Conservation (phyloP, 2,888 invertebrate genomes). For the Drosophila cognata region DNA sequence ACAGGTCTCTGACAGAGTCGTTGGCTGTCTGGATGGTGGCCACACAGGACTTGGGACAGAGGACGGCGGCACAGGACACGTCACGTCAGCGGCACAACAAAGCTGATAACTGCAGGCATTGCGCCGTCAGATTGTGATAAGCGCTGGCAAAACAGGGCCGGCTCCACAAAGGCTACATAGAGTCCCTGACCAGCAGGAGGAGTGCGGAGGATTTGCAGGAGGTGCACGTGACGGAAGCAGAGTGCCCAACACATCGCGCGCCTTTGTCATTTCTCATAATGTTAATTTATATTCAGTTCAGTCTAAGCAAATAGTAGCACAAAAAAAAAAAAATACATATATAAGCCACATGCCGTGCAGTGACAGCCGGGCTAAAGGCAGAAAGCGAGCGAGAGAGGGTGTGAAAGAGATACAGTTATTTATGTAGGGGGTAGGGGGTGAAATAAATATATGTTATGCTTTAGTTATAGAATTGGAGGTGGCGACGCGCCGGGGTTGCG, state of each 20-base stretch:
- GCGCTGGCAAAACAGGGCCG: slow-evolving; percentile 34
- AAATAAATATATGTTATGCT: slow-evolving; percentile 1
- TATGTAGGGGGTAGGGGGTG: not conserved
- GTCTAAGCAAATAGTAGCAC: slow-evolving; percentile 71
- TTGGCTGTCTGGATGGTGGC: slow-evolving; percentile 33
- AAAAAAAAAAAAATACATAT: slow-evolving; percentile 56
- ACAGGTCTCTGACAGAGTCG: slow-evolving; percentile 38
- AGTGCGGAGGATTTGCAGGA: not conserved
- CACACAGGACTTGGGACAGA: slow-evolving; percentile 14
- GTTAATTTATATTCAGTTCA: slow-evolving; percentile 80
- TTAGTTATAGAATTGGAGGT: slow-evolving; percentile 58
- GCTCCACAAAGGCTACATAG: slow-evolving; percentile 12
- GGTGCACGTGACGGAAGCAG: slow-evolving; percentile 30
- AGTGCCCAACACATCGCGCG: slow-evolving; percentile 58
- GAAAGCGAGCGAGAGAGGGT: slow-evolving; percentile 1
- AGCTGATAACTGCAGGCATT: slow-evolving; percentile 64
- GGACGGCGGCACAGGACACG: slow-evolving; percentile 46
- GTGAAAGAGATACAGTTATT: not conserved
- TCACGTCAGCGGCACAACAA: slow-evolving; percentile 65
- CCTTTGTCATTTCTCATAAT: slow-evolving; percentile 78
- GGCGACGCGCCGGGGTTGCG: slow-evolving; percentile 70
- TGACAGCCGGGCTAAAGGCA: slow-evolving; percentile 23
- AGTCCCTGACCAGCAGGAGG: slow-evolving; percentile 12
- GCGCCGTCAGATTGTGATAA: slow-evolving; percentile 60
- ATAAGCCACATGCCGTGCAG: slow-evolving; percentile 55